Evolutionary conservation across 2,888 invertebrate genomes (phyloP).

Genomic region (Caenorhabditis doughertyi): DNA sequence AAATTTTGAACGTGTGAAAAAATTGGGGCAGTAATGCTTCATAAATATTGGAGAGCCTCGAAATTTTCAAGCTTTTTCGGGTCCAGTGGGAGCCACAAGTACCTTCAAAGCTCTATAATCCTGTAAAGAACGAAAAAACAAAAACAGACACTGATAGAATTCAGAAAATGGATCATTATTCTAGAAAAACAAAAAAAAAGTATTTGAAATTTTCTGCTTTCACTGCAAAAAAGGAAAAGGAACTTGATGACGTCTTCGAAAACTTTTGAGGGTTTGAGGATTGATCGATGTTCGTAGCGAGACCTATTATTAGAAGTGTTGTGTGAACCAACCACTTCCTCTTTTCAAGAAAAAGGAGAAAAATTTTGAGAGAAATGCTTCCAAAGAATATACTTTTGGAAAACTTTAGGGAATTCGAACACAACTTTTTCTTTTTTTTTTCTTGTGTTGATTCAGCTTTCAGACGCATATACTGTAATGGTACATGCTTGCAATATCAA

Average conservation of each 20-base stretch:
- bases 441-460: too few relatives aligned
- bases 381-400: neutral
- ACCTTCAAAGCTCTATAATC: neutral
- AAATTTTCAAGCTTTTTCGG: neutral
- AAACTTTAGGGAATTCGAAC: neutral
- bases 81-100: conserved; percentile 14
- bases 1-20: conserved; percentile 37
- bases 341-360: neutral
- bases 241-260: conserved; percentile 39
- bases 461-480: too few relatives aligned
- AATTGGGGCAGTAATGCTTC: neutral
- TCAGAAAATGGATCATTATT: neutral
- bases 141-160: conserved; percentile 4
- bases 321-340: neutral
- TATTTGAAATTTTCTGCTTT: conserved; percentile 1
- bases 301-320: conserved; percentile 7
- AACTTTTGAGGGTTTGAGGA: conserved; percentile 11
- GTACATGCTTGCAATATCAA: too few relatives aligned
- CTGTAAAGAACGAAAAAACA: neutral
- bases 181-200: conserved; percentile 3
- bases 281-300: conserved; percentile 30
- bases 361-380: too few relatives aligned
- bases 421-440: too few relatives aligned
- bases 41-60: conserved; percentile 18
- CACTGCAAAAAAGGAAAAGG: conserved; percentile 13